Base-by-base conservation (phyloP, 2,113 vertebrate species). In the Serilophus lunatus region DNA sequence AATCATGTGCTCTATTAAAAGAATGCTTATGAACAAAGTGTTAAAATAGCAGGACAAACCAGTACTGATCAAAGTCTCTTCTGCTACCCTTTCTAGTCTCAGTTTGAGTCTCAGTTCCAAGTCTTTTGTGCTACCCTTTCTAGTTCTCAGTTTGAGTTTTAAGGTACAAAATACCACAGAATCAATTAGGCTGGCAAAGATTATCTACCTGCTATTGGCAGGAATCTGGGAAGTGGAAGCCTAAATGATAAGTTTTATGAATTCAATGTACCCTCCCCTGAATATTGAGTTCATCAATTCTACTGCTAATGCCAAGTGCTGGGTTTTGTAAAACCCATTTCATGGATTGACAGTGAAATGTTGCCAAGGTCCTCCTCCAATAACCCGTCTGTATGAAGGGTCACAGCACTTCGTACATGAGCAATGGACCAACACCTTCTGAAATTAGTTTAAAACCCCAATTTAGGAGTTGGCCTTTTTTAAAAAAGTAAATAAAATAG, bases 351-450 rank as follows among this genome's bases (percentile, higher is more conserved):
- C 29, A 31, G 2, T 1, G 10, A 38, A 40, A 49, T 29, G 25
- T 59, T 44, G 64, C 22, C 47, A 19, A 65, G 11, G 59, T 53
- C 20, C 50, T 68, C 25, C 49, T 45, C 25, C 45, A 54, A 5
- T 5, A 64, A 16, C 25, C 44, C 25, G 1, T 5, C 14, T 45
- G 53, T 29, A 44, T 36, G 60, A 81, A 38, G 56, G 47, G 18
- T 25, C 22, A 47, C 0, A 1, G 13, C 15, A 28, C 16, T 75
- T 35, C 50, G 26, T 24, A 28, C 29, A 13, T 1, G 0, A 83
- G 57, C 71, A 70, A 38, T 1, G 25, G 35, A 72, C 22, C 49
- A 40, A 3, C 18, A 44, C 6, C 65, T 63, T 25, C 51, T 82
- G 45, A 72, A 84, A 72, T 28, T 1, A n/a, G 23, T 45, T 70